phyloP scores from a whole-genome alignment of 2,797 vertebrate species.

The Pagetopsis macropterus region DNA sequence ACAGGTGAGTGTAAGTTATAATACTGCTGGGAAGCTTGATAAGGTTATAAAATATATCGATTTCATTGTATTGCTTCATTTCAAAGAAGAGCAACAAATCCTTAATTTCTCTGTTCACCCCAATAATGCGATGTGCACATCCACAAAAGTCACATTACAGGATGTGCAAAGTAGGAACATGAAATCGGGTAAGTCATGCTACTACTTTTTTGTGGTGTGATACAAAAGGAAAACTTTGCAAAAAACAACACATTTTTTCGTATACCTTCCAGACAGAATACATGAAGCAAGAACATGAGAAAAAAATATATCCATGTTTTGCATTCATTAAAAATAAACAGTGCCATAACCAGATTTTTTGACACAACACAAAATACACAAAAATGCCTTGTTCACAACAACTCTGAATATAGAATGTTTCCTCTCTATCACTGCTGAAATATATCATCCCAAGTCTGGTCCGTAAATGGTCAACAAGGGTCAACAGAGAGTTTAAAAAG shows the following conservation, averaged over 20 bases:
- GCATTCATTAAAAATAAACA: too few species aligned
- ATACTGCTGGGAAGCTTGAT: constrained; percentile 30
- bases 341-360: background rate
- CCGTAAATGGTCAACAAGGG: constrained; percentile 17
- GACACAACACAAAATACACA: background rate
- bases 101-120: background rate
- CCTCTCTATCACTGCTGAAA: constrained; percentile 1
- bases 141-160: too few species aligned
- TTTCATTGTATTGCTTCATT: constrained; percentile 25
- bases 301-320: background rate
- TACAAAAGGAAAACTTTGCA: too few species aligned
- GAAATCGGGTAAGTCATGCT: too few species aligned
- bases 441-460: constrained; percentile 47
- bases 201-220: too few species aligned
- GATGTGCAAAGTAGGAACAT: too few species aligned
- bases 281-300: background rate
- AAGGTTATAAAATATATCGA: constrained; percentile 36
- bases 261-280: background rate
- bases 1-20: constrained; percentile 29
- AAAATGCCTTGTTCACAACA: background rate
- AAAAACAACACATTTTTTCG: too few species aligned
- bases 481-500: constrained; percentile 29
- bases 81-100: background rate
- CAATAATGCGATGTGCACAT: background rate
- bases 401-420: constrained; percentile 1